These are phyloP conservation scores for Apamea crenata DNA, from an alignment of 2,888 invertebrate species.

Conservation along the genomic window DNA sequence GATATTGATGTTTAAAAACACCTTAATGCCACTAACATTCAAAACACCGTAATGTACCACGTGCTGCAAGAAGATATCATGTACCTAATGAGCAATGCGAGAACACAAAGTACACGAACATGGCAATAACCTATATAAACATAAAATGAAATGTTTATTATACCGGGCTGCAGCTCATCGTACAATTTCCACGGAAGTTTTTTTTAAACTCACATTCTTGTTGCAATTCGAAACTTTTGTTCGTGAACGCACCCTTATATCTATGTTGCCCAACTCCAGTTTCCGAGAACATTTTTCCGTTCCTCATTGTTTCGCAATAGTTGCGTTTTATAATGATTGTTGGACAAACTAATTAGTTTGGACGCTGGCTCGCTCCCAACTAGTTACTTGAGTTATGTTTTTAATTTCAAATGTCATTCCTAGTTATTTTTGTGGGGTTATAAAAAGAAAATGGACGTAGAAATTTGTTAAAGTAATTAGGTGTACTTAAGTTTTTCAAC, in stretches of 20 bases:
- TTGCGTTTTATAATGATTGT: conserved; percentile 40
- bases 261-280: conserved; percentile 22
- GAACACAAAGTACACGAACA: neutral
- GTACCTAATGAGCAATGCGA: neutral
- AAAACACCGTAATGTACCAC: too few relatives aligned
- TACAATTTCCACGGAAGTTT: conserved; percentile 18
- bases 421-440: conserved; percentile 11
- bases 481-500: conserved; percentile 4
- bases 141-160: conserved; percentile 10
- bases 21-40: neutral
- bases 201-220: conserved; percentile 17
- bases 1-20: neutral
- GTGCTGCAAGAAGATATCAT: neutral
- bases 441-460: neutral
- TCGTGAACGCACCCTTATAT: conserved; percentile 4
- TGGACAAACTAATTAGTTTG: conserved; percentile 43
- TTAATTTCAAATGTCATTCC: conserved; percentile 27
- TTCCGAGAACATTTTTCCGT: conserved; percentile 28
- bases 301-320: conserved; percentile 34
- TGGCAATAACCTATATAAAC: neutral
- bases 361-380: conserved; percentile 16
- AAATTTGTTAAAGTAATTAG: neutral
- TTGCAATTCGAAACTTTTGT: conserved; percentile 41
- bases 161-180: neutral
- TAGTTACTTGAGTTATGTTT: neutral